phyloP scores from a whole-genome alignment of 92 coral and sea anemone species.

The Virgularia gustaviana region DNA sequence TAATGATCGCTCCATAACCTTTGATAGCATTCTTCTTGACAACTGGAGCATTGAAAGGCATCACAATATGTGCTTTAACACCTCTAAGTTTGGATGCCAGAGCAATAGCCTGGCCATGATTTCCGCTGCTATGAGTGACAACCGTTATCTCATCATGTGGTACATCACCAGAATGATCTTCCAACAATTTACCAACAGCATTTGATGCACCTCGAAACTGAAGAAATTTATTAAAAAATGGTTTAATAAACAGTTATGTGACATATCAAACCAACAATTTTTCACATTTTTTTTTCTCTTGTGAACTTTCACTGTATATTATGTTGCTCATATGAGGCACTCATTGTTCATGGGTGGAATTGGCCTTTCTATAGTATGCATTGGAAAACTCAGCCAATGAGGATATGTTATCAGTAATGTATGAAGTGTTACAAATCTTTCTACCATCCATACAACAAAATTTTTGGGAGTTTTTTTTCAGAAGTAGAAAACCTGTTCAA shows the following conservation, averaged over 20 bases:
- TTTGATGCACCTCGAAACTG: conserved; percentile 97
- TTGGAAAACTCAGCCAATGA: too few relatives aligned
- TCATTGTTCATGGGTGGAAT: not conserved
- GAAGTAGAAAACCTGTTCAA: too few relatives aligned
- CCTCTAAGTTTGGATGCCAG: conserved; percentile 75
- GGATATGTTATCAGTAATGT: too few relatives aligned
- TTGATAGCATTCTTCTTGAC: conserved; percentile 85
- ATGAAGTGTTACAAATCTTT: too few relatives aligned
- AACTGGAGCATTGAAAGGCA: conserved; percentile 81
- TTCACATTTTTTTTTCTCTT: too few relatives aligned
- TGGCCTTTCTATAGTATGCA: not conserved
- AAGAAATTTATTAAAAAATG: not conserved
- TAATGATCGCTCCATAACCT: conserved; percentile 82
- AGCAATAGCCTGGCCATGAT: conserved; percentile 93
- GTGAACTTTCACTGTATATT: too few relatives aligned
- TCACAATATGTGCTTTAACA: conserved; percentile 79
- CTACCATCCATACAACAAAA: too few relatives aligned
- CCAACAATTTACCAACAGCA: conserved; percentile 71
- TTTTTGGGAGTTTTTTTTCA: too few relatives aligned
- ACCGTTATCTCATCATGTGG: conserved; percentile 55
- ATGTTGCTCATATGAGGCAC: too few relatives aligned
- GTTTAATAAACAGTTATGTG: not conserved
- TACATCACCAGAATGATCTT: conserved; percentile 18
- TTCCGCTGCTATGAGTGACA: conserved; percentile 96
- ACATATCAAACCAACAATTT: too few relatives aligned